Evolutionary conservation across 2,888 invertebrate species (phyloP).

Genomic region (Ochlodes sylvanus): DNA sequence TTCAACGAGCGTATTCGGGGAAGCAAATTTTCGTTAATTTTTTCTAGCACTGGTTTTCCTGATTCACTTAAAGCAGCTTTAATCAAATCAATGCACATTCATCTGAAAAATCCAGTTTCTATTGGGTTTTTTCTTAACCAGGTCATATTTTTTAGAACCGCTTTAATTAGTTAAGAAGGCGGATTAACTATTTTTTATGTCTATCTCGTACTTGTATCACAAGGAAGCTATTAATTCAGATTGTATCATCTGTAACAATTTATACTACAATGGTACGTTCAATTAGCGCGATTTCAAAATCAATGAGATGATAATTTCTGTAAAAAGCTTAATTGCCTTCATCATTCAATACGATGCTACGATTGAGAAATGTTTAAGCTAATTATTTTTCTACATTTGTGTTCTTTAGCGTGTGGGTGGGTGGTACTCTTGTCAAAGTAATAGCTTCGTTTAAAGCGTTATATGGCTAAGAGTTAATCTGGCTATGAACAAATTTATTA

Average conservation of each 20-base stretch:
- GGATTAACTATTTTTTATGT: conserved; percentile 43
- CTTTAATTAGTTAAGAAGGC: conserved; percentile 40
- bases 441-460: conserved; percentile 28
- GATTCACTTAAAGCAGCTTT: conserved; percentile 4
- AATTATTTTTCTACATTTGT: conserved; percentile 25
- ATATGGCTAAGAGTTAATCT: conserved; percentile 35
- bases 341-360: conserved; percentile 42
- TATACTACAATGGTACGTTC: conserved; percentile 62
- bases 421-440: conserved; percentile 32
- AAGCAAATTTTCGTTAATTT: conserved; percentile 42
- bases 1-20: conserved; percentile 49
- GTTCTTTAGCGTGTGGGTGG: conserved; percentile 11
- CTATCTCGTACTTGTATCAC: conserved; percentile 46
- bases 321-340: conserved; percentile 46
- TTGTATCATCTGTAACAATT: conserved; percentile 67
- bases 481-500: conserved; percentile 37
- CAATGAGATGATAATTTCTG: conserved; percentile 56
- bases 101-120: not conserved
- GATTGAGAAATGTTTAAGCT: conserved; percentile 60
- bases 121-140: conserved; percentile 23
- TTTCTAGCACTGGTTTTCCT: conserved; percentile 19
- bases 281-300: conserved; percentile 64
- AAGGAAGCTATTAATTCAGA: conserved; percentile 59
- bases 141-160: conserved; percentile 26
- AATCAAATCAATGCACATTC: conserved; percentile 14